Conservation (phyloP, 2,113 vertebrate genomes). For the Chunga burmeisteri region DNA sequence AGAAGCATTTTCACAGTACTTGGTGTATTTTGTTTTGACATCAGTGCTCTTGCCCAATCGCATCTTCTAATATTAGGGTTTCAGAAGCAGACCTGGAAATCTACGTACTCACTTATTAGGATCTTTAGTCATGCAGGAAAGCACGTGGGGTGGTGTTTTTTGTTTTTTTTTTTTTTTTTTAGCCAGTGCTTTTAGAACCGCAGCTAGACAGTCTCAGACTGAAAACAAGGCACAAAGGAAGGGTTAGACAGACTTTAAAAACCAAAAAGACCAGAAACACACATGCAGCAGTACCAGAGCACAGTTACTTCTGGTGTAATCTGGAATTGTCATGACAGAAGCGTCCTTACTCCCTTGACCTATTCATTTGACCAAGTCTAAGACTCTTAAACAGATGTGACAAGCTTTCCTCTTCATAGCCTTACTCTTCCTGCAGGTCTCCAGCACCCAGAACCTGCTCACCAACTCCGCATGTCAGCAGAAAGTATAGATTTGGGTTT, state of each 20-base stretch:
- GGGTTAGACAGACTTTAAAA: background rate
- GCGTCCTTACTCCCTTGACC: background rate
- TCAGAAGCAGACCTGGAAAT: background rate
- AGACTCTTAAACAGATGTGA: background rate
- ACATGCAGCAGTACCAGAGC: background rate
- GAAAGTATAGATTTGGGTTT: rapidly evolving
- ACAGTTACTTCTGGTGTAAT: background rate
- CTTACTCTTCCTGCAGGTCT: background rate
- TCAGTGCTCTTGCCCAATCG: background rate
- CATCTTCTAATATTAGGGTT: background rate
- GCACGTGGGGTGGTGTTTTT: too few species aligned
- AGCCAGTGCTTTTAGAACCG: background rate
- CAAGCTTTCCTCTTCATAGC: background rate
- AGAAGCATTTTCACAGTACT: background rate
- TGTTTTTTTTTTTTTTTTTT: background rate
- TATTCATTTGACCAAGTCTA: background rate
- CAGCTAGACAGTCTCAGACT: background rate
- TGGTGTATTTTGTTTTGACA: background rate
- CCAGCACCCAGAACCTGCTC: background rate
- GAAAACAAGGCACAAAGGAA: background rate
- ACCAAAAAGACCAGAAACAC: background rate
- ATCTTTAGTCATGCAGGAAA: background rate
- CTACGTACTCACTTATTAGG: background rate
- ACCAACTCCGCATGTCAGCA: background rate
- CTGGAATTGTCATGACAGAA: background rate